A percentile compares a stretch with the other conserved stretches of the same genome.
These are phyloP conservation scores for Pedionomus torquatus DNA, from an alignment of 2,113 vertebrate species.

Conservation along the genomic window DNA sequence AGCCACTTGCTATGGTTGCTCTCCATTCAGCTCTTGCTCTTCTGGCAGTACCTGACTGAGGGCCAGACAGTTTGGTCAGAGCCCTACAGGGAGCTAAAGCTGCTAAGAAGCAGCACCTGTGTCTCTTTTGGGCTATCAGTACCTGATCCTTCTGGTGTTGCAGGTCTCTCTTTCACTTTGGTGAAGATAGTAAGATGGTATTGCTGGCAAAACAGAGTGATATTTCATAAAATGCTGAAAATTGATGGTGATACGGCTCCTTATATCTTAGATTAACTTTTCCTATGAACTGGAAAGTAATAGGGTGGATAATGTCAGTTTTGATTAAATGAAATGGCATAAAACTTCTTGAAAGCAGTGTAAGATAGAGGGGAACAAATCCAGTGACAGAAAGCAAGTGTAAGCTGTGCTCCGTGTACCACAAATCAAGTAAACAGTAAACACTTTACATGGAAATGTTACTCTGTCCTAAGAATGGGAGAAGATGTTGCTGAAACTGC, in stretches of 20 bases:
- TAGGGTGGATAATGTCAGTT: neutral
- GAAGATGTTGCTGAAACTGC: neutral
- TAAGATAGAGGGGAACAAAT: neutral
- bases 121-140: neutral
- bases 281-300: neutral
- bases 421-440: neutral
- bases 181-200: neutral
- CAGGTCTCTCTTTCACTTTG: neutral
- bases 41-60: neutral
- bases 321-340: neutral
- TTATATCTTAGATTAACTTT: conserved; percentile 28
- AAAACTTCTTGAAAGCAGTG: neutral
- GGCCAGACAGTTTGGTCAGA: neutral
- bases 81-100: neutral
- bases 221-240: conserved; percentile 39
- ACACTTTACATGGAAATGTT: neutral
- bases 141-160: neutral
- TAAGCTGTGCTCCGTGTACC: accelerated
- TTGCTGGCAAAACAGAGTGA: conserved; percentile 40
- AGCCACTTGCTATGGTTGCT: neutral
- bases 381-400: neutral
- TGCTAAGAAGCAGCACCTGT: neutral
- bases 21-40: neutral
- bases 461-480: neutral
- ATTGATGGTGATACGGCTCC: neutral